Evolutionary conservation across 2,797 vertebrate species (phyloP), one percentile per base, ranked within the genome.

Genomic region (Pteropus rufus): DNA sequence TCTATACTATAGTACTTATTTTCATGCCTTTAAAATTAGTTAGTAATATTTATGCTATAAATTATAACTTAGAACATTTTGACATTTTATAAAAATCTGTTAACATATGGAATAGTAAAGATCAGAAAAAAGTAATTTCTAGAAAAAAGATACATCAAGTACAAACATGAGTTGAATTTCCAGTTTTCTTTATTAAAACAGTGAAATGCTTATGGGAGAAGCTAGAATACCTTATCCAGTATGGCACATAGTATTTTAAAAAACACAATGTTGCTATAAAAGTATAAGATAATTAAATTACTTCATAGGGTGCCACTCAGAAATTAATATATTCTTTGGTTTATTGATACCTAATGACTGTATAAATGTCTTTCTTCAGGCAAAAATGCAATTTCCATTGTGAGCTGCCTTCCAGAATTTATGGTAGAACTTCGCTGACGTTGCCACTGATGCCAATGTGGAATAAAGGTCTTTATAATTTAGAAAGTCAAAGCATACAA

Each of bases 331-430:
- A 41, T 64, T 81, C 26, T 80, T 70, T 75, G 89, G 56, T 70
- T 94, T 93, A 6, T 86, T 93, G 84, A 87, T 83, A 76, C 46
- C 67, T 95, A 92, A 89, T 84, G 39, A 72, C 80, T 15, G 69
- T 93, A 52, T 87, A 93, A 80, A 91, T 98, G 54, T 97, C 64
- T 97, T 91, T 97, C 95, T 93, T 95, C 67, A 96, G 97, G 96
- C 58, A 93, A 97, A 84, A 95, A 93, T 95, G 76, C 92, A 84
- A 31, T 97, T 91, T 93, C 83, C 86, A 91, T 69, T 97, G 97
- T 97, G 96, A 97, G 21, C 94, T 95, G 92, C 69, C 85, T 95
- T 95, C 91, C 91, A 94, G 93, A 94, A 89, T 88, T 92, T 95
- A 84, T 97, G 89, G 67, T 94, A 96, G 95, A 96, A 26, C 93